Evolutionary conservation across 2,888 invertebrate species (phyloP).

Genomic region (Noctua comes): DNA sequence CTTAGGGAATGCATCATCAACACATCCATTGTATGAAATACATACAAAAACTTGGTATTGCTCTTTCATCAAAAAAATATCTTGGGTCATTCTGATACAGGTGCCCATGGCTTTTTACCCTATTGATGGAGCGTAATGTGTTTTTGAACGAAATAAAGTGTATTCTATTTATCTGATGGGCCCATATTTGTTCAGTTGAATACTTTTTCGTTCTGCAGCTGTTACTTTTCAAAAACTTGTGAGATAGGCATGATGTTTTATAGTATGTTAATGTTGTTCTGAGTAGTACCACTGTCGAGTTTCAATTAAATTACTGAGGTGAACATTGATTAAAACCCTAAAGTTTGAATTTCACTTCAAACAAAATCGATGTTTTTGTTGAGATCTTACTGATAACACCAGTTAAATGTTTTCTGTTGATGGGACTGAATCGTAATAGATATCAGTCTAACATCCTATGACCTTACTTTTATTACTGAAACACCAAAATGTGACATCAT

Average conservation of each 20-base stretch:
- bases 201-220: neutral
- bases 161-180: neutral
- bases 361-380: slow-evolving; percentile 35
- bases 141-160: neutral
- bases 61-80: neutral
- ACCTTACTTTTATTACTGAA: slow-evolving; percentile 1
- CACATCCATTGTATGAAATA: neutral
- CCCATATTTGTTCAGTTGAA: neutral
- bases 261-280: neutral
- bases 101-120: neutral
- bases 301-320: neutral
- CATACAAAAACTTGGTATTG: neutral
- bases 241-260: neutral
- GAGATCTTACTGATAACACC: neutral
- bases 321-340: slow-evolving; percentile 6
- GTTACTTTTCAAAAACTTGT: neutral
- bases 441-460: neutral
- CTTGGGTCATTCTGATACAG: neutral
- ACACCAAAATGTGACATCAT: slow-evolving; percentile 28
- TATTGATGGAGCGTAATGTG: no score
- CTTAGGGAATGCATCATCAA: neutral
- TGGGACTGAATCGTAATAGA: neutral
- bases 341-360: slow-evolving; percentile 4
- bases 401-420: slow-evolving; percentile 1
- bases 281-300: neutral